These are phyloP conservation scores for Phrynosoma blainvillii DNA, from an alignment of 2,113 vertebrate species.

Conservation along the genomic window DNA sequence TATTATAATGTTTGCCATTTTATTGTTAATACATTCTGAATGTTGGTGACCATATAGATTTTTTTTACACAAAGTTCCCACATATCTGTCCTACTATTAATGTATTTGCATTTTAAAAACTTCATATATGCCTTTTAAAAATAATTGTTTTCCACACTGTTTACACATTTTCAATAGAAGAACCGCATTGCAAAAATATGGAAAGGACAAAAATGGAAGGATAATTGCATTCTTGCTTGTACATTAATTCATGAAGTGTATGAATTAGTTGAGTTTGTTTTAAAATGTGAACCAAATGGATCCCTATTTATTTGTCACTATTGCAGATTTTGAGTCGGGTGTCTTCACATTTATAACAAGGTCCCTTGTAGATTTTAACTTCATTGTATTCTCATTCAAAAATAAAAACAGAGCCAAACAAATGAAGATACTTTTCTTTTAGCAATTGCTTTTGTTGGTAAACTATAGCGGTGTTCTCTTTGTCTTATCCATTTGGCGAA, in stretches of 20 bases:
- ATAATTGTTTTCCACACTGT: no score
- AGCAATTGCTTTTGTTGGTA: slow-evolving; percentile 54
- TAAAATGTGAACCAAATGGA: background rate
- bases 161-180: background rate
- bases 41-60: no score
- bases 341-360: slow-evolving; percentile 59
- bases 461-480: slow-evolving; percentile 71
- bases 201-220: background rate
- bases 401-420: slow-evolving; percentile 59
- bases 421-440: slow-evolving; percentile 60
- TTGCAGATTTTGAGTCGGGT: slow-evolving; percentile 29
- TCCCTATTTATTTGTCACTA: slow-evolving; percentile 18
- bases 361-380: slow-evolving; percentile 46
- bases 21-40: no score
- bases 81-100: no score
- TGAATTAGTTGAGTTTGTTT: background rate
- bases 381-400: slow-evolving; percentile 48
- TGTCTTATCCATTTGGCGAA: slow-evolving; percentile 71
- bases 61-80: no score
- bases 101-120: no score
- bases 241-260: background rate
- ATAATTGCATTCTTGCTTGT: background rate
- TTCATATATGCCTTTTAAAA: no score
- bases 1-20: no score
- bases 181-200: background rate